Evolutionary conservation across 2,888 invertebrate genomes (phyloP), one percentile per base, ranked within the genome.

Genomic region (Chamaedrilus cognettii): DNA sequence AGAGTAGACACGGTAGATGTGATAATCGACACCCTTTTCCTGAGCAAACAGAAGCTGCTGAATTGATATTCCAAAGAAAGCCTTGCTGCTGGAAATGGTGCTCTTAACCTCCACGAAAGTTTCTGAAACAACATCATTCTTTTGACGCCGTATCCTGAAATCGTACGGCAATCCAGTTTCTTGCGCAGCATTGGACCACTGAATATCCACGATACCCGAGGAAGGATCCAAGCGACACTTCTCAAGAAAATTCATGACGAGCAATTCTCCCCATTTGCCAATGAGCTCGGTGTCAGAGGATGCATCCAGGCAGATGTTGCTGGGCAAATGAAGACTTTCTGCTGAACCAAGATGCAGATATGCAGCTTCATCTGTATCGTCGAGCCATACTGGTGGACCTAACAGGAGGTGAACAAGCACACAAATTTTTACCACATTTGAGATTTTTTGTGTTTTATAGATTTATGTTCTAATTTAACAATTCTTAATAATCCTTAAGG

Each of bases 1-100:
- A 70, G 77, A 79, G 63, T 77, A 82, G 30, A 82, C 76, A 19
- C 82, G 71, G 67, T 80, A 82, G 15, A 82, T 74, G 62, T 81
- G 78, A 65, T 76, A 82, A n/a, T 72, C 69, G 23, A 76, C 75
- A 26, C 72, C 72, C 28, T 75, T 67, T 35, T 77, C 74, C 5
- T 74, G 67, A 0, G 82, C 82, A 74, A 79, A 80, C 63, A 77
- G 70, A 4, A 82, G 70, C 71, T 82, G 78, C 15, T 74, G 75
- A 3, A 76, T 69, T 3, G 81, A 82, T n/a, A 82, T 78, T 59
- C 77, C 78, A 71, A 81, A 81, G 50, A 78, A 73, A 42, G 77
- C 77, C 65, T 80, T 82, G 30, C 74, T 70, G 49, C 74, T 74
- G 0, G 76, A 73, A 26, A 70, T 55, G 0, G 82, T 82, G 49